These are phyloP conservation scores for Archilochus colubris DNA, from an alignment of 2,113 vertebrate genomes.

Conservation along the genomic window DNA sequence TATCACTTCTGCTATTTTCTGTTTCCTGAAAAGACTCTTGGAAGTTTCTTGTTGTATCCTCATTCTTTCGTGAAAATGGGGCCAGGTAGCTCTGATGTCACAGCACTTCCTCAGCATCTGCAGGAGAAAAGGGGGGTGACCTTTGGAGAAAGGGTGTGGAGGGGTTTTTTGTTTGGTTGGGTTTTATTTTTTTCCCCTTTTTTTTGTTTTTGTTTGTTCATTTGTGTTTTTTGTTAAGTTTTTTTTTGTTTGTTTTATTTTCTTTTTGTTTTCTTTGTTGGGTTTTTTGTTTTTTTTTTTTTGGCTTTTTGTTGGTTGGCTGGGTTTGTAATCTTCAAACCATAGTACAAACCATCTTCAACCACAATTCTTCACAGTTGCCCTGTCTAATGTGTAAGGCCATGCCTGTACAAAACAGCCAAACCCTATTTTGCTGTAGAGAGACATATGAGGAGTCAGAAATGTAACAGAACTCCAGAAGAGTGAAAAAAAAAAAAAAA, in stretches of 20 bases:
- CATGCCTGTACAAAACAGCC: neutral
- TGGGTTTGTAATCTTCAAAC: neutral
- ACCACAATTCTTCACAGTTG: neutral
- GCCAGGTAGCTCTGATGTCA: neutral
- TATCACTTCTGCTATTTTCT: neutral
- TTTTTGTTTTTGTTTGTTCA: too few relatives aligned
- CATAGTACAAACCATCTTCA: neutral
- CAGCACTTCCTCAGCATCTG: neutral
- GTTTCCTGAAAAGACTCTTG: neutral
- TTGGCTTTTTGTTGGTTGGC: neutral
- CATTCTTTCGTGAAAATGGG: neutral
- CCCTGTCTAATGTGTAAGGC: neutral
- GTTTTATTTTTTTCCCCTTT: too few relatives aligned
- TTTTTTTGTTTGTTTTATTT: too few relatives aligned
- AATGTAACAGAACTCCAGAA: neutral
- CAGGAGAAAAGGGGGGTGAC: neutral
- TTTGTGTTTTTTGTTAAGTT: too few relatives aligned
- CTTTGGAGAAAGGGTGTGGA: too few relatives aligned
- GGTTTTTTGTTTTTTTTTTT: neutral
- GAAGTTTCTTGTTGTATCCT: neutral
- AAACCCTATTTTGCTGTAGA: neutral
- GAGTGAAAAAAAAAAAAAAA: neutral
- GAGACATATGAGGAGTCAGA: accelerated
- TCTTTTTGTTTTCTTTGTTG: neutral
- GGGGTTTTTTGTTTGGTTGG: too few relatives aligned